Percentiles rank a stretch among this genome's conserved stretches.
Evolutionary conservation across 1,140 invertebrate species (phyloP).

Genomic region (Drosophila paulistorum): DNA sequence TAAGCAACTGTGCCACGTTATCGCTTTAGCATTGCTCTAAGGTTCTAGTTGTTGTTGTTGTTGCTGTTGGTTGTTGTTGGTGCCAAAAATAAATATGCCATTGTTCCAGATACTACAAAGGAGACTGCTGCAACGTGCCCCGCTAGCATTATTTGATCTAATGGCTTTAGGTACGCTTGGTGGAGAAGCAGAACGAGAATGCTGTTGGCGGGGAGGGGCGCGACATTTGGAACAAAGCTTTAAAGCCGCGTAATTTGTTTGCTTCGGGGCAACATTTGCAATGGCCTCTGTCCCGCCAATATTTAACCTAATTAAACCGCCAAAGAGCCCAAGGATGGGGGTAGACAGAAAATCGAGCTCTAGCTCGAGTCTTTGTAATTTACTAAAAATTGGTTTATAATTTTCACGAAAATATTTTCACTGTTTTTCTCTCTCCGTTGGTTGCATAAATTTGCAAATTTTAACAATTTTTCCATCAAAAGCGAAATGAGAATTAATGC

Average conservation of each 20-base stretch:
- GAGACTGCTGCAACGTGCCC: constrained; percentile 17
- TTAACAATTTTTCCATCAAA: constrained; percentile 49
- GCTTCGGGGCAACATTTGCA: constrained; percentile 36
- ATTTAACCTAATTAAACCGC: constrained; percentile 78
- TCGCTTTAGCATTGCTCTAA: constrained; percentile 49
- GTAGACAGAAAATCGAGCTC: constrained; percentile 26
- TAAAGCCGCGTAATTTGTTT: constrained; percentile 79
- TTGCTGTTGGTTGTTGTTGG: constrained; percentile 31
- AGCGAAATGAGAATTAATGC: constrained; percentile 62
- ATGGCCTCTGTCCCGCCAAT: constrained; percentile 41
- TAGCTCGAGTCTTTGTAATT: constrained; percentile 51
- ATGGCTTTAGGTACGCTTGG: neutral
- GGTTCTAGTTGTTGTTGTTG: constrained; percentile 19
- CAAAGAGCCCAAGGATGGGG: constrained; percentile 28
- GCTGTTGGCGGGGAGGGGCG: neutral
- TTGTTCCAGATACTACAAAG: constrained; percentile 53
- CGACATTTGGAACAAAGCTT: constrained; percentile 35
- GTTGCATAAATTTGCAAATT: constrained; percentile 65
- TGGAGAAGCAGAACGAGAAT: neutral
- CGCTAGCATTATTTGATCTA: constrained; percentile 19
- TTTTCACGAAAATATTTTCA: constrained; percentile 60
- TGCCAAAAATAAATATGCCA: constrained; percentile 71
- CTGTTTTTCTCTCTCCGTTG: constrained; percentile 5
- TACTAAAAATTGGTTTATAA: constrained; percentile 74
- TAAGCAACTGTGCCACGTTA: constrained; percentile 60